phyloP scores from a whole-genome alignment of 23 tunicate species.

The Halocynthia aurantium region DNA sequence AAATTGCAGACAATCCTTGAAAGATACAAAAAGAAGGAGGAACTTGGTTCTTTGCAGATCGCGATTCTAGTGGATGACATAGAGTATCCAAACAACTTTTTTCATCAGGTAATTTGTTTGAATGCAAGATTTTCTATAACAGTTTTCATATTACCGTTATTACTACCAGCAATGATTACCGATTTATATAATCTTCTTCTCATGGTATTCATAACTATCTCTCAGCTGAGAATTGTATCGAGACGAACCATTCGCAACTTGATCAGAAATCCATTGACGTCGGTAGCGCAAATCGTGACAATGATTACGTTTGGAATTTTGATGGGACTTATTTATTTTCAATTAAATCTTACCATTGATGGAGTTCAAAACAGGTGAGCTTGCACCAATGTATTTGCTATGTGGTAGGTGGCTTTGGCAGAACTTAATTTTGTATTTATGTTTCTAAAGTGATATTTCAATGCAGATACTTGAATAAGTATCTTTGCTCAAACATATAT shows the following conservation, averaged over 20 bases:
- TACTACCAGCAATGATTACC: too few relatives aligned
- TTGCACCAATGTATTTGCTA: neutral
- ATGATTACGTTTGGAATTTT: slow-evolving; percentile 79
- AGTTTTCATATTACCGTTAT: too few relatives aligned
- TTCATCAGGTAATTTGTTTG: slow-evolving; percentile 52
- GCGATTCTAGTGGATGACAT: neutral
- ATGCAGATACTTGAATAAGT: neutral
- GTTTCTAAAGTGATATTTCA: neutral
- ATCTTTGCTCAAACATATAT: neutral
- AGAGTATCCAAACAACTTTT: slow-evolving; percentile 68
- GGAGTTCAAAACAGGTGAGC: slow-evolving; percentile 88
- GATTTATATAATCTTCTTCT: neutral
- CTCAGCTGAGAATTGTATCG: slow-evolving; percentile 39
- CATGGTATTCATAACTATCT: neutral
- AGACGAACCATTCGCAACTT: slow-evolving; percentile 69
- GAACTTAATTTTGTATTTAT: neutral
- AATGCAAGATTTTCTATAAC: neutral
- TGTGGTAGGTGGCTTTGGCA: neutral
- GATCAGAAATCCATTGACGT: slow-evolving; percentile 88
- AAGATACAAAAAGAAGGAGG: neutral
- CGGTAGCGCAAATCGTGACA: slow-evolving; percentile 75
- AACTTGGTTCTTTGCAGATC: neutral
- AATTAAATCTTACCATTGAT: slow-evolving; percentile 22
- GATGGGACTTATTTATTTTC: slow-evolving; percentile 87
- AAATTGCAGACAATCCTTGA: neutral